phyloP scores from a whole-genome alignment of 2,797 vertebrate genomes.

The Protonibea diacanthus region DNA sequence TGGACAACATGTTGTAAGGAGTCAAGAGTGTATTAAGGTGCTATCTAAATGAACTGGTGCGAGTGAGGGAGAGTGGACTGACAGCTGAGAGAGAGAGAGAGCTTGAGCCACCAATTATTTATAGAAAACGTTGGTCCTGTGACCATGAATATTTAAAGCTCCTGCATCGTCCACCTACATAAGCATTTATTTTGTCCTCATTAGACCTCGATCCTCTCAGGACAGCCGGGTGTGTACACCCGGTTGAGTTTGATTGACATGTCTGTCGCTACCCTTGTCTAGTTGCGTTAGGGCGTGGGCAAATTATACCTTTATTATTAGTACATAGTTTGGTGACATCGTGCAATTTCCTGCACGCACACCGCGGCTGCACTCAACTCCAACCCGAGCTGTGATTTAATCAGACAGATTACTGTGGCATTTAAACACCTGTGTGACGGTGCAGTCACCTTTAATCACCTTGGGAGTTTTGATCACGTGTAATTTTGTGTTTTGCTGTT shows the following conservation, averaged over 20 bases:
- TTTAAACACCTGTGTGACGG: background rate
- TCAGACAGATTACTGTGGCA: background rate
- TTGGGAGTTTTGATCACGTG: background rate
- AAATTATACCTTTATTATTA: background rate
- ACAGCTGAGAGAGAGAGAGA: background rate
- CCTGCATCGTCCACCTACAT: background rate
- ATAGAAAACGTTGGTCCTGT: background rate
- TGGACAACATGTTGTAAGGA: background rate
- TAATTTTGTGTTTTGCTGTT: background rate
- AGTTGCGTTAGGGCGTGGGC: background rate
- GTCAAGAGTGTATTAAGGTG: background rate
- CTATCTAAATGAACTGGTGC: background rate
- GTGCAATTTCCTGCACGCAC: background rate
- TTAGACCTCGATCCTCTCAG: background rate
- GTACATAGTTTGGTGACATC: background rate
- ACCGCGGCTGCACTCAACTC: background rate
- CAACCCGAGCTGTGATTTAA: background rate
- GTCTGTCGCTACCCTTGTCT: slow-evolving; percentile 10
- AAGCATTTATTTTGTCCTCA: background rate
- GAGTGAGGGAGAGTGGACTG: background rate
- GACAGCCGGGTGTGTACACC: background rate
- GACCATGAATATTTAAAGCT: background rate
- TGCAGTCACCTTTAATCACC: background rate
- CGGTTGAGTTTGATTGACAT: slow-evolving; percentile 5
- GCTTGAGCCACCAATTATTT: background rate